Conservation (phyloP, 2,113 vertebrate genomes). For the Acanthisitta chloris region DNA sequence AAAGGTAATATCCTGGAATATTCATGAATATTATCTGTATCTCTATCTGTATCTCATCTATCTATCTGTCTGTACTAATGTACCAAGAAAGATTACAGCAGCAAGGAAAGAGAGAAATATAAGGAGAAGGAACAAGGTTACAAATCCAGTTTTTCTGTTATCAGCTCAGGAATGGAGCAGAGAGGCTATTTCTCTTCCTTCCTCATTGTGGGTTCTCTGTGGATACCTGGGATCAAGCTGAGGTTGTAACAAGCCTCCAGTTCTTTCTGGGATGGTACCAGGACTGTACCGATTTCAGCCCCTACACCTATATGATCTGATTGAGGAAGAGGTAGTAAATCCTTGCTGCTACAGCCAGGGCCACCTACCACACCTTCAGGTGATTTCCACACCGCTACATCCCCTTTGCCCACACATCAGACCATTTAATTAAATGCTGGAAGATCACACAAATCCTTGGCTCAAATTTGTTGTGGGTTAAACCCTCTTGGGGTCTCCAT, state of each 20-base stretch:
- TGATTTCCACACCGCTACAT: background rate
- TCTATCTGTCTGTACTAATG: background rate
- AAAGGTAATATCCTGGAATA: background rate
- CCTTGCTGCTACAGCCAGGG: background rate
- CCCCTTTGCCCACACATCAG: background rate
- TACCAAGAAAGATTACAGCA: background rate
- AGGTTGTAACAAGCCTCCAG: background rate
- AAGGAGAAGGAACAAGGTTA: background rate
- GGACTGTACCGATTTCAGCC: rapidly evolving
- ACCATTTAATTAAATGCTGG: rapidly evolving
- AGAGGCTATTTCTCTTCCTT: background rate
- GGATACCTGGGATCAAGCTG: background rate
- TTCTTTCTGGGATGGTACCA: background rate
- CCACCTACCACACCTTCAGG: background rate
- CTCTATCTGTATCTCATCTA: background rate
- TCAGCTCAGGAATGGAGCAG: background rate
- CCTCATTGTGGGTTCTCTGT: background rate
- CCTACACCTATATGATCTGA: rapidly evolving
- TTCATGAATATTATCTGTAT: background rate
- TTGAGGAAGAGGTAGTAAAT: background rate
- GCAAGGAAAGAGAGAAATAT: background rate
- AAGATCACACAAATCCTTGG: background rate
- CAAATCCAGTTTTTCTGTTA: background rate
- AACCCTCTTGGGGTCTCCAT: rapidly evolving
- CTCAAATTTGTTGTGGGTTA: background rate